phyloP scores from a whole-genome alignment of 1,140 invertebrate genomes.

The Pygmarrhopalites habei region DNA sequence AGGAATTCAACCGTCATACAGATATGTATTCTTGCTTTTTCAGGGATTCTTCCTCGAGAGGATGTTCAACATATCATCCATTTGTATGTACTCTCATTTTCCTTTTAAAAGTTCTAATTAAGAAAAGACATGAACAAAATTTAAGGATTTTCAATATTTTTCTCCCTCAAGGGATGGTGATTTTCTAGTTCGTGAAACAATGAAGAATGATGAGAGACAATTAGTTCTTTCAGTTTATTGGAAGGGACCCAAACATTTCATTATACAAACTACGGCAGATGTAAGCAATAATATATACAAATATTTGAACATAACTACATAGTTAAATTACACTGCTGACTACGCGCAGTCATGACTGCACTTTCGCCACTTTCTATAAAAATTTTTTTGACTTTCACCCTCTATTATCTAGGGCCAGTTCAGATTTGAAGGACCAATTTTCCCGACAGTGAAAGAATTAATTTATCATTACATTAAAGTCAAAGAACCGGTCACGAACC shows the following conservation, averaged over 20 bases:
- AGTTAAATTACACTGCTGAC: too few relatives aligned
- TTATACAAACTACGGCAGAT: constrained; percentile 87
- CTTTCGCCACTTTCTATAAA: too few relatives aligned
- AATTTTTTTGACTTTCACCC: too few relatives aligned
- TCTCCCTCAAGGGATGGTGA: constrained; percentile 59
- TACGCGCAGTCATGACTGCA: too few relatives aligned
- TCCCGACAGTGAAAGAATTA: constrained; percentile 83
- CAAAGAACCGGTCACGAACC: constrained; percentile 76
- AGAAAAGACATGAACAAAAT: too few relatives aligned
- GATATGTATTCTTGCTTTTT: too few relatives aligned
- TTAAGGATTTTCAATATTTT: too few relatives aligned
- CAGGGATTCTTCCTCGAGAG: constrained; percentile 86
- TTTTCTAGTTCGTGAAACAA: constrained; percentile 89
- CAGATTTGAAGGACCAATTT: constrained; percentile 87
- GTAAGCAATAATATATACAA: constrained; percentile 47
- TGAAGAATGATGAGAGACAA: constrained; percentile 83
- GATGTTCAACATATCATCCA: constrained; percentile 85
- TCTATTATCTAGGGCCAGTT: constrained; percentile 65
- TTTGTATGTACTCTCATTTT: constrained; percentile 25
- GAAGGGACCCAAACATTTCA: constrained; percentile 89
- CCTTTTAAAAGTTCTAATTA: too few relatives aligned
- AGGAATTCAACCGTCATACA: too few relatives aligned
- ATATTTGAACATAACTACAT: too few relatives aligned
- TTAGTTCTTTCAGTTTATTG: constrained; percentile 91
- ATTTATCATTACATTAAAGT: constrained; percentile 79